phyloP scores from a whole-genome alignment of 2,797 vertebrate species.

The Sphenopsis melanotis region DNA sequence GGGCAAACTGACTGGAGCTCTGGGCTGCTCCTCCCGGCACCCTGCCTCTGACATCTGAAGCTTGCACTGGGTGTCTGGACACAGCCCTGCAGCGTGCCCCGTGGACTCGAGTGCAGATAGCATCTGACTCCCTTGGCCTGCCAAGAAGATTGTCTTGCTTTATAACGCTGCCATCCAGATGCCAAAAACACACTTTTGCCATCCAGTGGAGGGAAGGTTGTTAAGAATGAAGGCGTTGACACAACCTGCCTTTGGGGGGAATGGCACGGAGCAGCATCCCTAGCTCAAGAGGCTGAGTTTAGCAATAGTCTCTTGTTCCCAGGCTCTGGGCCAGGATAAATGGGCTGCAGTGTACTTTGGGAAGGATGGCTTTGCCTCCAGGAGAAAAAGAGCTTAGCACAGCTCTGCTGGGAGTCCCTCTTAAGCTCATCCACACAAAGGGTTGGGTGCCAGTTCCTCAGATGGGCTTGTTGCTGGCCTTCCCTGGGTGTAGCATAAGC shows the following conservation, averaged over 20 bases:
- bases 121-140: conserved; percentile 12
- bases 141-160: not conserved
- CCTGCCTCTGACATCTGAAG: not conserved
- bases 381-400: conserved; percentile 13
- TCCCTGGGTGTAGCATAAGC: not conserved
- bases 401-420: not conserved
- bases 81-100: not conserved
- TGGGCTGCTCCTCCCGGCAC: not conserved
- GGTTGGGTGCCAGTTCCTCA: not conserved
- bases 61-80: conserved; percentile 8
- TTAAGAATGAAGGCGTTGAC: conserved; percentile 4
- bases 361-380: conserved; percentile 39
- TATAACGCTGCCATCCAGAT: not conserved
- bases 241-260: conserved; percentile 28
- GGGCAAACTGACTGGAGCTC: not conserved
- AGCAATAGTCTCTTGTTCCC: conserved; percentile 55
- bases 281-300: conserved; percentile 54
- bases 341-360: conserved; percentile 28
- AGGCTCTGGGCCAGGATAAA: conserved; percentile 53
- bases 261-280: not conserved
- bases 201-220: not conserved
- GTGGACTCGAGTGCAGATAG: not conserved
- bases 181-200: not conserved
- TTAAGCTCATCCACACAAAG: not conserved
- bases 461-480: not conserved